These are phyloP conservation scores for Mystacornis crossleyi DNA, from an alignment of 2,113 vertebrate genomes.

Conservation along the genomic window DNA sequence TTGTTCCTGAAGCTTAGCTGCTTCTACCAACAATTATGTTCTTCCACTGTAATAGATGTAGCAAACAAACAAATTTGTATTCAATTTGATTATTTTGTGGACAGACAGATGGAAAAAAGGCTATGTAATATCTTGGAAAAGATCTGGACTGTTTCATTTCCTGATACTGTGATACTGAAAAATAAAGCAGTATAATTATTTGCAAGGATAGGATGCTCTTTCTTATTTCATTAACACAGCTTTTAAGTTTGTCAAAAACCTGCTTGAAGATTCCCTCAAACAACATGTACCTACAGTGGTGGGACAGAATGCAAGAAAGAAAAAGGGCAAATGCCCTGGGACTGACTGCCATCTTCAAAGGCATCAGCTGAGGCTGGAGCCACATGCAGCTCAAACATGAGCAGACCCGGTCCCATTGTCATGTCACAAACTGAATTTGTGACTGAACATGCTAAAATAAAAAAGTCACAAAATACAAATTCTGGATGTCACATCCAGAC, in stretches of 20 bases:
- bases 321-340: not conserved
- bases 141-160: constrained; percentile 35
- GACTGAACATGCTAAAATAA: not conserved
- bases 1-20: not conserved
- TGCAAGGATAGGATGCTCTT: not conserved
- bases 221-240: not conserved
- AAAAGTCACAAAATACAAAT: not conserved
- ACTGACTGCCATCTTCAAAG: not conserved
- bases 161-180: constrained; percentile 37
- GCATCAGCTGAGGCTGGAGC: not conserved
- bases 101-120: not conserved
- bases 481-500: not conserved
- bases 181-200: constrained; percentile 50
- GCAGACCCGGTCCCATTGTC: not conserved
- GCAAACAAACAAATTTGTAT: constrained; percentile 20
- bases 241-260: not conserved
- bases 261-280: not conserved
- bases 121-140: constrained; percentile 20
- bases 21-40: constrained; percentile 26
- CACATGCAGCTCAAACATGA: not conserved
- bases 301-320: not conserved
- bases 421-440: not conserved
- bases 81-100: constrained; percentile 13
- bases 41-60: constrained; percentile 51
- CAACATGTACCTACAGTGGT: rapidly evolving